phyloP scores from a whole-genome alignment of 1,140 invertebrate species.

The Pissodes strobi region DNA sequence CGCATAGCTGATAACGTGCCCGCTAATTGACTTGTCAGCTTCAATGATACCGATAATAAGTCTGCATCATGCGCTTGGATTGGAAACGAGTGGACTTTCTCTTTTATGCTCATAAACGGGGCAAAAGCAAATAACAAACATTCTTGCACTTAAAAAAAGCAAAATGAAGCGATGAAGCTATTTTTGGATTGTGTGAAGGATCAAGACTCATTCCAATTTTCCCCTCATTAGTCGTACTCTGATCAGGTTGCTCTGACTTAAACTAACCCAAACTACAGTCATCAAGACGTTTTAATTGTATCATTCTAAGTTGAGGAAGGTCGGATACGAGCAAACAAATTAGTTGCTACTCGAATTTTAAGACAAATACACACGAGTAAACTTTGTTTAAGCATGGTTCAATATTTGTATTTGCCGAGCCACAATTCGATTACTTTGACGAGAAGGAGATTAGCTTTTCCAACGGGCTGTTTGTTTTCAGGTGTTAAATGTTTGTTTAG shows the following conservation, averaged over 20 bases:
- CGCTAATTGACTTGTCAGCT: slow-evolving; percentile 25
- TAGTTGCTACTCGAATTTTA: slow-evolving; percentile 28
- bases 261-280: too few relatives aligned
- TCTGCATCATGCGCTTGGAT: slow-evolving; percentile 11
- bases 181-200: too few relatives aligned
- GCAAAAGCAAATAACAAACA: too few relatives aligned
- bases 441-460: slow-evolving; percentile 14
- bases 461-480: slow-evolving; percentile 9
- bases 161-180: too few relatives aligned
- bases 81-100: not conserved
- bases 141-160: too few relatives aligned
- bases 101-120: not conserved
- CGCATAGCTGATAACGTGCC: slow-evolving; percentile 15
- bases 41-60: slow-evolving; percentile 21
- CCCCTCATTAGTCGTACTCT: too few relatives aligned
- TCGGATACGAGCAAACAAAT: slow-evolving; percentile 15
- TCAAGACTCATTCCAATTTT: too few relatives aligned
- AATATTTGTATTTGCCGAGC: slow-evolving; percentile 23
- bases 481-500: slow-evolving; percentile 15
- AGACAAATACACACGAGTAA: slow-evolving; percentile 21
- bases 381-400: slow-evolving; percentile 15
- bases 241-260: too few relatives aligned
- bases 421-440: slow-evolving; percentile 24
- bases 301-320: too few relatives aligned
- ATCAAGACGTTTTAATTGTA: too few relatives aligned